Evolutionary conservation across 2,888 invertebrate species (phyloP).

Genomic region (Lithophane leautieri): DNA sequence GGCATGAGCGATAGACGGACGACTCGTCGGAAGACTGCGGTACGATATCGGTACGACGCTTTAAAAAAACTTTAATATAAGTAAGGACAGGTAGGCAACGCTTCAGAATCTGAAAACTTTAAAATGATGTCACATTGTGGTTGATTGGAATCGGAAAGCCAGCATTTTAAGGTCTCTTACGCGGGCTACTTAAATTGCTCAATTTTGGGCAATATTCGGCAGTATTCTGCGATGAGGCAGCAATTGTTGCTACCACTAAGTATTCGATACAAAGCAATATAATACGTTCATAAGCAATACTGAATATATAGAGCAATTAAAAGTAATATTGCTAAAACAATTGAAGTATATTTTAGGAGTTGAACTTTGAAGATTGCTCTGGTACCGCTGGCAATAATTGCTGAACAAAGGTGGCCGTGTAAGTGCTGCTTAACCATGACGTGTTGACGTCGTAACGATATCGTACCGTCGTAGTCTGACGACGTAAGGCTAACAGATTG

Average conservation of each 20-base stretch:
- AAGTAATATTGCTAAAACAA: not conserved
- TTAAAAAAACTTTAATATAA: conserved; percentile 1
- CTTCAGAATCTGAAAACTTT: not conserved
- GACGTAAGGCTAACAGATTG: conserved; percentile 10
- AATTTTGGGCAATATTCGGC: not conserved
- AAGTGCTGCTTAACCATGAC: not conserved
- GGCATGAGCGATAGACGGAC: conserved; percentile 74
- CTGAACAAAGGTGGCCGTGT: not conserved
- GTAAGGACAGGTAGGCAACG: not conserved
- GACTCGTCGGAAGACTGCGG: conserved; percentile 14
- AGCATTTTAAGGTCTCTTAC: not conserved
- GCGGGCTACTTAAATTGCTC: not conserved
- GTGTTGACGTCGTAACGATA: not conserved
- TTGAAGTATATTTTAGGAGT: not conserved
- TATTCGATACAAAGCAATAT: not conserved
- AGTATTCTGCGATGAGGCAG: not conserved
- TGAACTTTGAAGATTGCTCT: not conserved
- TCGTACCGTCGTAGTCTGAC: conserved; percentile 5
- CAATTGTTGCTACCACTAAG: not conserved
- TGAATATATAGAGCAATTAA: not conserved
- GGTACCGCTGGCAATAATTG: no score
- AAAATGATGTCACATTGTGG: not conserved
- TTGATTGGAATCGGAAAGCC: not conserved
- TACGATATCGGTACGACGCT: conserved; percentile 18
- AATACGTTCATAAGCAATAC: not conserved